Base-by-base conservation (phyloP, 2,888 invertebrate genomes). In the Ornithoptera priamus region DNA sequence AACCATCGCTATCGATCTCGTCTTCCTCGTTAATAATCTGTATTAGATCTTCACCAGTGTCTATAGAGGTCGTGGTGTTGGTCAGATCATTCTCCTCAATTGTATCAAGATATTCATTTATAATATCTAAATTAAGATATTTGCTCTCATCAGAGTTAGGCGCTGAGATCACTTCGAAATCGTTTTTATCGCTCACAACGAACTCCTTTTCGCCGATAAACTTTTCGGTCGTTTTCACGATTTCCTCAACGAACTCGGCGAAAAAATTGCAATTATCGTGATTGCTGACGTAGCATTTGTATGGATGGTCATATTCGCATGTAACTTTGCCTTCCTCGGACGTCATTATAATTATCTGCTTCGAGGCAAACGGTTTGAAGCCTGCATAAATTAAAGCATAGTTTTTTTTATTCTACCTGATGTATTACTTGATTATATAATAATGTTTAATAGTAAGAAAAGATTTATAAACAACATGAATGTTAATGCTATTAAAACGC, bases 301-400 rank as follows among this genome's bases (percentile, higher is more conserved):
- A 66, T 6, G 74, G 71, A 1, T 76, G 71, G 1, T 80, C 76
- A 65, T 81, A 81, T 65, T 83, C 79, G 75, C 87, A 88, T 0
- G 80, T 85, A 0, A 89, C 69, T 0, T 72, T 75, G 0, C 89
- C 89, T 64, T 85, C 85, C 36, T 86, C 83, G 0, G 86, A 80
- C 0, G 85, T 78, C 82, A 85, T 82, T 73, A 89, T 82, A 68
- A 85, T 83, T 24, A 89, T 84, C 83, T 90, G 85, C 66, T 89
- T 90, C 0, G 87, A 86, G 0, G 89, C 87, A 73, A 90, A 91
- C 0, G 90, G 90, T 75, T 88, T 90, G 80, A 90, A 91, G 62
- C 88, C 90, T 90, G 82, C n/a, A 22, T 62, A 61, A 57, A 59
- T 10, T 22, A 22, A 22, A 17, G 12, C 59, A 46, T n/a, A 58